Evolutionary conservation across 30 jellyfish, hydroid and myxozoan species (phyloP).

Genomic region (Chironex yamaguchii): DNA sequence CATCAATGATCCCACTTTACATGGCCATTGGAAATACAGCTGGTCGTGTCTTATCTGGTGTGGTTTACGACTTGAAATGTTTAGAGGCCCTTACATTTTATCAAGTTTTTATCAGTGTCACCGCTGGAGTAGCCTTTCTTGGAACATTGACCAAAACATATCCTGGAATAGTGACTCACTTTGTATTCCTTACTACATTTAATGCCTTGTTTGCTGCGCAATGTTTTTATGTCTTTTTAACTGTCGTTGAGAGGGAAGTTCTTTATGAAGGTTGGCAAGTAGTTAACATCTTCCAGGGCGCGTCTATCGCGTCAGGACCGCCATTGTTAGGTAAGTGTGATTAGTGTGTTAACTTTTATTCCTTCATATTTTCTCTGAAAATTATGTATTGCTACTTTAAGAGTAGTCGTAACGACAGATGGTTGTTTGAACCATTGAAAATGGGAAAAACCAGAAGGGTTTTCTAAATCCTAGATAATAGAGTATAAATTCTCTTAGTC

Average conservation of each 20-base stretch:
- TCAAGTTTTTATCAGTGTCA: slow-evolving; percentile 2
- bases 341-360: too few species aligned
- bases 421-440: too few species aligned
- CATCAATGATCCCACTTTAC: slow-evolving; percentile 49
- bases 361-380: too few species aligned
- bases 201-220: slow-evolving; percentile 35
- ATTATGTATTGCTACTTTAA: too few species aligned
- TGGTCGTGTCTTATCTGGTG: slow-evolving; percentile 48
- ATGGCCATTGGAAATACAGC: slow-evolving; percentile 53
- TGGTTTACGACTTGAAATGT: background rate
- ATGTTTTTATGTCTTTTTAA: background rate
- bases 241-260: background rate
- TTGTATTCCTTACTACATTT: slow-evolving; percentile 16
- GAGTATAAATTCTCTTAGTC: too few species aligned
- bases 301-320: slow-evolving; percentile 46
- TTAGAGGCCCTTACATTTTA: background rate
- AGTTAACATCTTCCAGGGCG: background rate
- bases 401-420: too few species aligned
- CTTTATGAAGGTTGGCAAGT: slow-evolving; percentile 18
- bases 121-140: slow-evolving; percentile 14
- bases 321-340: slow-evolving; percentile 58
- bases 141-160: slow-evolving; percentile 25
- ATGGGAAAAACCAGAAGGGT: too few species aligned
- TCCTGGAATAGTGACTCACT: slow-evolving; percentile 18
- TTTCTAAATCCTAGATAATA: too few species aligned